phyloP scores from a whole-genome alignment of 53 echinoderm and acorn worm species.

The Henricia sp. region DNA sequence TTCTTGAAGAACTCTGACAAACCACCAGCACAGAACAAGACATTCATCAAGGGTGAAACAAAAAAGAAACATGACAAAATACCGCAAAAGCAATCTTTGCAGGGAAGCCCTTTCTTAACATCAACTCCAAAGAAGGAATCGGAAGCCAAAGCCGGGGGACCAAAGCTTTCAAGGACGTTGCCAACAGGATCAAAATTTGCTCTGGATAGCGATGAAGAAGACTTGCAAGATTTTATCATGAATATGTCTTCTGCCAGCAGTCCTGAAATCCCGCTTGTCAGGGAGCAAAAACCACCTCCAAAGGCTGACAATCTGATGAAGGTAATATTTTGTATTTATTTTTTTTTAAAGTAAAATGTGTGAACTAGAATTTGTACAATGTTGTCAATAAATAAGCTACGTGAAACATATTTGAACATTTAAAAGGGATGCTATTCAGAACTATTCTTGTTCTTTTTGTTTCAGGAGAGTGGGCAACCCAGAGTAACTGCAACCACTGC shows the following conservation, averaged over 20 bases:
- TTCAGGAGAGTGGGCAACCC: conserved; percentile 16
- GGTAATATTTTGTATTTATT: not conserved
- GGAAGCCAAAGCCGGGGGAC: not conserved
- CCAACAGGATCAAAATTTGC: conserved; percentile 14
- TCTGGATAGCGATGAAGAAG: conserved; percentile 75
- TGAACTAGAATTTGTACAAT: no score
- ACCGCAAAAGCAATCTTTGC: not conserved
- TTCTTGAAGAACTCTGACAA: conserved; percentile 29
- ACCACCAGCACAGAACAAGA: not conserved
- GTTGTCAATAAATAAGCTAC: no score
- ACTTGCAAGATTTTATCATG: conserved; percentile 66
- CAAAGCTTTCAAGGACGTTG: conserved; percentile 23
- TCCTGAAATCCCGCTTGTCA: conserved; percentile 68
- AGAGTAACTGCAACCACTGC: not conserved
- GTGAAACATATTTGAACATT: not conserved
- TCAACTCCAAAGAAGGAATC: conserved; percentile 68
- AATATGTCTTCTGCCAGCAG: conserved; percentile 67
- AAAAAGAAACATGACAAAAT: not conserved
- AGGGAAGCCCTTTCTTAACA: conserved; percentile 4
- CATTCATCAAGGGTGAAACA: not conserved
- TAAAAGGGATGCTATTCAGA: not conserved
- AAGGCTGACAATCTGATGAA: not conserved
- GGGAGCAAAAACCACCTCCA: conserved; percentile 13
- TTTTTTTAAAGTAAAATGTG: no score
- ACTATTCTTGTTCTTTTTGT: not conserved